These are phyloP conservation scores for Stictonetta naevosa DNA, from an alignment of 2,113 vertebrate species.

Conservation along the genomic window DNA sequence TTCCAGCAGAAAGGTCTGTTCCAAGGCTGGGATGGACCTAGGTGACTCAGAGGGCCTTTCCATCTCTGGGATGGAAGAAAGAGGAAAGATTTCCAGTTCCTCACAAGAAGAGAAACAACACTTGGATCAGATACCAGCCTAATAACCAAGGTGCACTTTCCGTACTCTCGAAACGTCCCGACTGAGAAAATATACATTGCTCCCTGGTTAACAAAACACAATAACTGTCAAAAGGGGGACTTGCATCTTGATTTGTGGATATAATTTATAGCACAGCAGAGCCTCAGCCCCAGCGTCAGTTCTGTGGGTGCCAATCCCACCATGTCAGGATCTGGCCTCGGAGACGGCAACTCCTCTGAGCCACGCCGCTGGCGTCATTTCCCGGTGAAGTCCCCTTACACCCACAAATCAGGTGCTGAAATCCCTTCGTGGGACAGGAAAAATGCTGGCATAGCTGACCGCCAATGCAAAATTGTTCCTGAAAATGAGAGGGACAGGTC, in stretches of 20 bases:
- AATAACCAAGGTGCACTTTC: conserved; percentile 46
- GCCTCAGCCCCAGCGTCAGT: conserved; percentile 16
- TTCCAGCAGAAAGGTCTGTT: conserved; percentile 39
- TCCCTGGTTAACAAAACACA: conserved; percentile 56
- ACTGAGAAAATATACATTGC: conserved; percentile 32
- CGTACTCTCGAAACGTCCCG: neutral
- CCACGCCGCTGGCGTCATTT: conserved; percentile 36
- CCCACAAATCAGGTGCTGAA: conserved; percentile 70
- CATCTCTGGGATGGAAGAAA: neutral
- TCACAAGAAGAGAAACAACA: neutral
- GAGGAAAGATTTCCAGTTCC: conserved; percentile 17
- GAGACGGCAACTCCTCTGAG: conserved; percentile 41
- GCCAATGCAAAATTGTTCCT: conserved; percentile 56
- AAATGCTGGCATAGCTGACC: conserved; percentile 56
- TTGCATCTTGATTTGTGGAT: conserved; percentile 38
- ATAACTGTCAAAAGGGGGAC: conserved; percentile 21
- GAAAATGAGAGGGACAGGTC: conserved; percentile 62
- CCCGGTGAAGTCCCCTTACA: conserved; percentile 48
- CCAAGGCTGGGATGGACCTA: neutral
- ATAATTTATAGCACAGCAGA: conserved; percentile 10
- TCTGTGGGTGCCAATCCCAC: conserved; percentile 65
- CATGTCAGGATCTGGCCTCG: conserved; percentile 31
- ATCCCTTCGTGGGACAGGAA: conserved; percentile 47
- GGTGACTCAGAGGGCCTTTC: conserved; percentile 47
- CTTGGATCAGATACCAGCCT: conserved; percentile 22